Evolutionary conservation across 2,888 invertebrate genomes (phyloP), one percentile per base, ranked within the genome.

Genomic region (Lobophora halterata): DNA sequence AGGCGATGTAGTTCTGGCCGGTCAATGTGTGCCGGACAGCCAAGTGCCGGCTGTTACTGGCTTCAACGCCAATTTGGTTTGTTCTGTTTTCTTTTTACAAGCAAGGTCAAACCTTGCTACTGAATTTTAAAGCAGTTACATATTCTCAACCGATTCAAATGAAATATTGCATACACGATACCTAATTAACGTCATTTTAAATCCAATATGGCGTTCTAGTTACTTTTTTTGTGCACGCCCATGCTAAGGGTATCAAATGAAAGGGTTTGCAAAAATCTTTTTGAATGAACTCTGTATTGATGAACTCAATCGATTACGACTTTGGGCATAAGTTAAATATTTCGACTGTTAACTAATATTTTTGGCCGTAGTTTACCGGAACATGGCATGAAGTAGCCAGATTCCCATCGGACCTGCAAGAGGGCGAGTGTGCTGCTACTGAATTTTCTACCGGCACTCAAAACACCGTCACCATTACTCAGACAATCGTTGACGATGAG

Each of bases 351-450:
- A 8, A 7, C 32, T 29, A 5, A n/a, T 28, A 4, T 19, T 10
- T 6, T 26, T 33, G n/a, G 19, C 49, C 55, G 4, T 56, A 87
- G 86, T 86, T 83, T 31, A n/a, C 58, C 2, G 85, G 81, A 0
- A 43, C 53, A 0, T 87, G 87, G 87, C 63, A 75, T 29, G 85
- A 86, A 55, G 49, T 71, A 1, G 62, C 76, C 1, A 61, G 81
- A 1, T 85, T 72, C 65, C 86, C 87, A 0, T 80, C 81, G 2
- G 68, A 67, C 6, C 36, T 77, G 0, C 78, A 79, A 58, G 52
- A 55, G 1, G 83, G 83, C 0, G 69, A 73, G 37, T 87, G 87
- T 36, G 55, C 63, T 0, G 43, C 61, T 5, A 59, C 52, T 1
- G 32, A 58, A 3, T 68, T 65, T 26, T 19, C 14, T 0, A 4